phyloP scores from a whole-genome alignment of 2,888 invertebrate genomes.

The Eudemis profundana region DNA sequence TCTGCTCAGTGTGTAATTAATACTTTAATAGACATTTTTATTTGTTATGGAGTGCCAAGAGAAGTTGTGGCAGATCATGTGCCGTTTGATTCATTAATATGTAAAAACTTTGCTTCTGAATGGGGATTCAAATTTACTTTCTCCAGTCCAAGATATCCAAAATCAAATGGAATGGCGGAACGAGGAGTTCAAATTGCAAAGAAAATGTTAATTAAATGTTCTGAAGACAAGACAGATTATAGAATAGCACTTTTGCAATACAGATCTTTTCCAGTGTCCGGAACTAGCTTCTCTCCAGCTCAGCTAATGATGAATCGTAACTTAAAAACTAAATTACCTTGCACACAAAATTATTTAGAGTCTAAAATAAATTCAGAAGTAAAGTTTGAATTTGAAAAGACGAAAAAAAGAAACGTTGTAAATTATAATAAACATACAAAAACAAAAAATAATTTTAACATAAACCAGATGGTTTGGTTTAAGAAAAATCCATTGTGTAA shows the following conservation, averaged over 20 bases:
- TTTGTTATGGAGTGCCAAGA: conserved; percentile 44
- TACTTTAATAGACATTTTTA: conserved; percentile 38
- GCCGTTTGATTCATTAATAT: conserved; percentile 32
- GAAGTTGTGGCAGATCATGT: conserved; percentile 39
- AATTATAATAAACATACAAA: neutral
- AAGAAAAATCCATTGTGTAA: neutral
- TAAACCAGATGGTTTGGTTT: too few species aligned
- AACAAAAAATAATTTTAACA: neutral
- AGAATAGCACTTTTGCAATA: neutral
- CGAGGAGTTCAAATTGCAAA: too few species aligned
- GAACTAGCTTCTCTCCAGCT: too few species aligned
- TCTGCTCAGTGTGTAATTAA: too few species aligned
- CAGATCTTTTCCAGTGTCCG: too few species aligned
- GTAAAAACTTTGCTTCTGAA: conserved; percentile 5
- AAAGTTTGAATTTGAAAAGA: neutral
- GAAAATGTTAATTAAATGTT: too few species aligned
- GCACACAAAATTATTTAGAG: neutral
- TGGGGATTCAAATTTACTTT: too few species aligned
- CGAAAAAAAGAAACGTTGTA: too few species aligned
- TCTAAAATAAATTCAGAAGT: neutral
- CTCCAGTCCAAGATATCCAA: too few species aligned
- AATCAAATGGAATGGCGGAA: too few species aligned
- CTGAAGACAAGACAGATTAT: neutral
- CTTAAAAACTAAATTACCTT: conserved; percentile 4
- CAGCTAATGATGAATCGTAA: neutral